Evolutionary conservation across 2,113 vertebrate genomes (phyloP), one percentile per base, ranked within the genome.

Genomic region (Saccopteryx leptura): DNA sequence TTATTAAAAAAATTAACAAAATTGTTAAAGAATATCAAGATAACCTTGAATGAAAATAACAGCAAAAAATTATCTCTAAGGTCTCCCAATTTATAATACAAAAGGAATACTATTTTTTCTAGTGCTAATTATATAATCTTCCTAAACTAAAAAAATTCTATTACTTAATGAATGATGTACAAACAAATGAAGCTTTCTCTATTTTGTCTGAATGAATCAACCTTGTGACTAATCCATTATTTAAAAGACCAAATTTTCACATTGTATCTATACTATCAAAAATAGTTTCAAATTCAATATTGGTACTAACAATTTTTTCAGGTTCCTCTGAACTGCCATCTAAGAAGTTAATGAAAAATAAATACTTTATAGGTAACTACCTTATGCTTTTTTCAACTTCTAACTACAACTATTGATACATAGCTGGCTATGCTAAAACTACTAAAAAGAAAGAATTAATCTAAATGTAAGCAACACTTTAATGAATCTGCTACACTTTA

Each of bases 111-210:
- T 90, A 71, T 24, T 88, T 90, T 92, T 87, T 92, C 74, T 39
- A 81, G 17, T 72, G 65, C 87, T 89, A 82, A 95, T 61, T 89
- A 83, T 28, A 80, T 21, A 58, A 58, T 24, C 75, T 94, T 96
- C 11, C 54, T 83, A 9, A 88, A 85, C 60, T 56, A 61, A 28
- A 93, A 7, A 96, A 83, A 74, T 61, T 9, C 31, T 87, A 9
- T 66, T 91, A 79, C n/a, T 74, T 90, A 90, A 82, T 81, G 28
- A 81, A 93, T 46, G 21, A 95, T 71, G 1, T 61, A 66, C 52
- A 91, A 85, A 81, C 11, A 87, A 95, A 79, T 26, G 26, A 95
- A 95, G 58, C 24, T 74, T 91, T 79, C 86, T n/a, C 81, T 94
- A 66, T 78, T 90, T 88, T 94, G 48, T 78, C 31, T 91, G 28